Base-by-base conservation (phyloP, 2,888 invertebrate genomes). In the Bellardia bayeri region DNA sequence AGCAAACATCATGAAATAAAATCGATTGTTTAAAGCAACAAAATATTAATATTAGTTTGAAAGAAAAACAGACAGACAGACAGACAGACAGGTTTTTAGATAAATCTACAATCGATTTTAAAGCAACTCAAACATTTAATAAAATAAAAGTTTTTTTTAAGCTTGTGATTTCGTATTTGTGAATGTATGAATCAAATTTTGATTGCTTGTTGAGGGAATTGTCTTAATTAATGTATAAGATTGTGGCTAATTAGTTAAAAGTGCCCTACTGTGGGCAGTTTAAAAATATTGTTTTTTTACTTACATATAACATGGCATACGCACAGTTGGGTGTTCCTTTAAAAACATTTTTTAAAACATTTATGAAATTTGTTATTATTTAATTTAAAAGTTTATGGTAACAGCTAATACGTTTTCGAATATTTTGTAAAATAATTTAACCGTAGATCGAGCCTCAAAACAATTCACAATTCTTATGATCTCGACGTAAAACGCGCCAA, bases 1-100 rank as follows among this genome's bases (percentile, higher is more conserved):
- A 56, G 40, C 23, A 30, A 72, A 42, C 16, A 13, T n/a, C 13
- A 45, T 7, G 14, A 74, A 74, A 30, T 13, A 33, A 75, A 75
- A 63, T 33, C 49, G 33, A 49, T 61, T 45, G 16, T 33, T 75
- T n/a, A n/a, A 45, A 56, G 5, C n/a, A 6, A 42, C 14, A 58
- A 45, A 61, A 14, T 11, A 61, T 9, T 11, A 30, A 30, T 45
- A 75, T 9, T 63, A 75, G 16, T 72, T 16, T 23, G 16, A 3
- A 8, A 54, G 16, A n/a, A 54, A 16, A 54, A 16, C 23, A 23
- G 23, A 23, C 23, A 23, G 23, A 16, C 23, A 23, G 23, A 23
- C 23, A 23, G 23, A 16, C 16, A 58, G 13, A 11, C 58, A 58
- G 30, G 30, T 58, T 58, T 58, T 58, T 58, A n/a, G 7, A n/a